A percentile compares a stretch with the other conserved stretches of the same genome.
Conservation (phyloP, 2,888 invertebrate species). For the Drosophila pegasa region DNA sequence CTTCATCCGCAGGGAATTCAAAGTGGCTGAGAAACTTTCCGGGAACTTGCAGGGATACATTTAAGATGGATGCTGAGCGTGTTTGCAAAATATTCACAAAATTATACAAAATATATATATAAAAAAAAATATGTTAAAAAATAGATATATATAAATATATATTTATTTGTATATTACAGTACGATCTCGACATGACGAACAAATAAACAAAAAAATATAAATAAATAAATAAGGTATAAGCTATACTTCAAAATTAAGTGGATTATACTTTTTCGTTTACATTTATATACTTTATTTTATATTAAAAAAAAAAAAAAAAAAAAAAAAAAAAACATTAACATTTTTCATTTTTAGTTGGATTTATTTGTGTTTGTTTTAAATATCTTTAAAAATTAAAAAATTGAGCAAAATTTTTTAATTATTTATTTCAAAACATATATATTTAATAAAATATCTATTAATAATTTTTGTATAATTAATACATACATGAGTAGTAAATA, state of each 20-base stretch:
- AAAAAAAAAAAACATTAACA: not conserved
- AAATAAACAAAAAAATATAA: not conserved
- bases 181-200: not conserved
- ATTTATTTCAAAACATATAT: too few species aligned
- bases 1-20: not conserved
- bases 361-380: too few species aligned
- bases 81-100: slow-evolving; percentile 26
- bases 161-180: not conserved
- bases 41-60: slow-evolving; percentile 69
- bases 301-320: not conserved
- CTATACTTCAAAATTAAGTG: too few species aligned
- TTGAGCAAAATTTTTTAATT: too few species aligned
- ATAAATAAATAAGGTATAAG: not conserved
- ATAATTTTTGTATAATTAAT: too few species aligned
- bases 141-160: not conserved
- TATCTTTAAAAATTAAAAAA: not conserved
- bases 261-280: not conserved
- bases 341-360: too few species aligned
- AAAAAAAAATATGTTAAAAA: not conserved
- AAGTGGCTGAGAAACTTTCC: slow-evolving; percentile 31
- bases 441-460: too few species aligned
- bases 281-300: not conserved
- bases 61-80: slow-evolving; percentile 44
- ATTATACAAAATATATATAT: not conserved
- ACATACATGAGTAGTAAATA: too few species aligned